Base-by-base conservation (phyloP, 2,888 invertebrate species). In the Habroteleia sp. region DNA sequence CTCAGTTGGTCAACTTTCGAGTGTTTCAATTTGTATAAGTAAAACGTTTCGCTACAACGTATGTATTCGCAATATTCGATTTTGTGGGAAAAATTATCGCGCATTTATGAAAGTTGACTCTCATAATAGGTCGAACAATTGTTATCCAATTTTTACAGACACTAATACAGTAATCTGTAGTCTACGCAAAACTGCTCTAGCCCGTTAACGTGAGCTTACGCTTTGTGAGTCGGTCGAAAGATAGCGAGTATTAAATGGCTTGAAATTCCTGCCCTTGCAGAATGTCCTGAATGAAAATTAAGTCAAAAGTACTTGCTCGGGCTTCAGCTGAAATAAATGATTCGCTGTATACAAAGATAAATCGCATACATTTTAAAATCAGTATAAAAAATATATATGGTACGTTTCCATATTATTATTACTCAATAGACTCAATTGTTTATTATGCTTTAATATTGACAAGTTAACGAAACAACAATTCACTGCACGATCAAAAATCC, bases 261-360 rank as follows among this genome's bases (percentile, higher is more conserved):
- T 78, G 86, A 86, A 85, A 88, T 87, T 87, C 85, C 86, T 81
- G 77, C 78, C 82, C 79, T 74, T 80, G 80, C 77, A 83, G 84
- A 87, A 86, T 86, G 84, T 79, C 79, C 77, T 82, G 85, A 87
- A 88, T 88, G 86, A 86, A 84, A 87, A 87, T 87, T 84, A 85
- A 87, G 85, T 85, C 82, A 80, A 83, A 81, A 73, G 60, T 62
- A 65, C 63, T 48, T 78, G 72, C 60, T 74, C 66, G 42, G 35
- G 52, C 44, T 35, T 42, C 39, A 31, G 27, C 50, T 54, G 17
- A 41, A 71, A 71, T 62, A 66, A 66, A 71, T 54, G 52, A 74
- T 63, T 54, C 50, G 29, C 25, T 46, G 42, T 44, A 62, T 27
- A 39, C 10, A 37, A 56, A 56, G 58, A 50, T 37, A 72, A 42